Conservation (phyloP, 2,797 vertebrate species). For the Pipistrellus pipistrellus region DNA sequence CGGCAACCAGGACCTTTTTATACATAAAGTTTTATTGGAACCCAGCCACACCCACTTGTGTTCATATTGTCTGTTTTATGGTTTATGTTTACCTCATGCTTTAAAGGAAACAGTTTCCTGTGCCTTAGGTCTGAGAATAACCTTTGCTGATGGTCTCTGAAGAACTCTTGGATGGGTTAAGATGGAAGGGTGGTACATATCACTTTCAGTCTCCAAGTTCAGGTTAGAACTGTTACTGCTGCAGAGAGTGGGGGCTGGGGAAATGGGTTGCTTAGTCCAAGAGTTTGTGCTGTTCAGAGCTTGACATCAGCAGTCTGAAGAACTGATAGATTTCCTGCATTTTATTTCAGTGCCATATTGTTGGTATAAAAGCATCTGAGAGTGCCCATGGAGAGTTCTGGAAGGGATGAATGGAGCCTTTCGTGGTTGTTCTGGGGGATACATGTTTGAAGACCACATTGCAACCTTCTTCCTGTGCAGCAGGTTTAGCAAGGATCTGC, state of each 20-base stretch:
- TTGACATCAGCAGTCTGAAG: background rate
- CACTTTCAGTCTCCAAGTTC: background rate
- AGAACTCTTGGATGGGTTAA: background rate
- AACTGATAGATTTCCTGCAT: background rate
- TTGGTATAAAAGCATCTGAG: background rate
- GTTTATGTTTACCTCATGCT: background rate
- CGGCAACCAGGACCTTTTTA: background rate
- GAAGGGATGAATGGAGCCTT: background rate
- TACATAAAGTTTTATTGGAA: background rate
- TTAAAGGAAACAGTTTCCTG: background rate
- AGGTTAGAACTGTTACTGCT: background rate
- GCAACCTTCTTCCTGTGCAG: background rate
- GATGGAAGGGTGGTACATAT: background rate
- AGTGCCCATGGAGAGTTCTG: background rate
- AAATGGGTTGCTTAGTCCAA: background rate
- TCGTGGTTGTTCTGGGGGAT: background rate
- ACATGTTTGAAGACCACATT: background rate
- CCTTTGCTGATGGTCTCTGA: background rate
- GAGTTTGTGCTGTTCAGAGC: background rate
- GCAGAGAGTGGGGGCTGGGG: background rate
- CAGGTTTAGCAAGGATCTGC: background rate
- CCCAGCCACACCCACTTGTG: background rate
- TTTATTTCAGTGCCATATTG: background rate
- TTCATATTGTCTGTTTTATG: background rate
- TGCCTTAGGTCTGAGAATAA: background rate